Base-by-base conservation (phyloP, 35 echinoderm and acorn worm genomes). In the Acanthaster planci region DNA sequence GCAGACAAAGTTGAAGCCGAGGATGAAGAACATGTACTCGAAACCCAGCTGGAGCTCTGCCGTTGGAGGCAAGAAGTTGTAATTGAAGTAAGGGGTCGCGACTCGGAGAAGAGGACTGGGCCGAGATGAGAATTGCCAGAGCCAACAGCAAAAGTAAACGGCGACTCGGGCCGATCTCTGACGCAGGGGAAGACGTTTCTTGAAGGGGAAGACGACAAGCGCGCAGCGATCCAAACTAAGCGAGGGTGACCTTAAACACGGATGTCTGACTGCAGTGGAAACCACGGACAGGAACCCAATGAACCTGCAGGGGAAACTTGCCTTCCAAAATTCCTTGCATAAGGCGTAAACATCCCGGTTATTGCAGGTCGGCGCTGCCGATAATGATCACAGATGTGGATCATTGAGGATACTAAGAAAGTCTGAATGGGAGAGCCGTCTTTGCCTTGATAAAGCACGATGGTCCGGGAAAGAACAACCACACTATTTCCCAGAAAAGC, bases 201-300 rank as follows among this genome's bases (percentile, higher is more conserved):
- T 81, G 34, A 84, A 87, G 0, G 92, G 80, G 36, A 85, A 89
- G 23, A 84, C 87, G 3, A 89, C 52, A 30, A 38, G 40, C 5
- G 85, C 52, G 40, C 78, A 78, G 1, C 92, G 81, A 50, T 89
- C 87, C 42, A 93, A 26, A 32, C 81, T 93, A 26, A 93, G 89
- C 0, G n/a, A 86, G 59, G 54, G 77, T 87, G 17, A 93, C 52
- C 14, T 89, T 80, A 38, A 93, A 89, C 19, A 89, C 87, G 0
- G 92, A 93, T 7, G 77, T 72, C 52, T 93, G 72, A n/a, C 92
- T 93, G n/a, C n/a, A n/a, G n/a, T n/a, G 8, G 92, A 93, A 1
- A 93, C 19, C 4, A 80, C 82, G 0, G 92, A 89, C 35, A 93
- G 55, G 26, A 89, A 34, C 0, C 92, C 92, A 1, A 77, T 82